Evolutionary conservation across 2,888 invertebrate species (phyloP), one percentile per base, ranked within the genome.

Genomic region (Drosophila mayaguana): DNA sequence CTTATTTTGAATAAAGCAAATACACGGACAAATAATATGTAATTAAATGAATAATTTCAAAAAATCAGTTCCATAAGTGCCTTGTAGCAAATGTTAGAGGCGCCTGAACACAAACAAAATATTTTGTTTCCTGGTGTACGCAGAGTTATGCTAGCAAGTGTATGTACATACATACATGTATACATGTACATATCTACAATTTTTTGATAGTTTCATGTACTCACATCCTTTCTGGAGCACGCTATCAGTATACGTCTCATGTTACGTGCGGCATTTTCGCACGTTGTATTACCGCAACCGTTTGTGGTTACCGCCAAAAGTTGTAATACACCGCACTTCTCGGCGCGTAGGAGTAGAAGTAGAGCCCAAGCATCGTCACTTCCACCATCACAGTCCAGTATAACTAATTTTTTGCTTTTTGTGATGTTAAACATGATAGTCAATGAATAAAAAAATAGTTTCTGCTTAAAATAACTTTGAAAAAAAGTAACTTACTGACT

Each of bases 281-380:
- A 93, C 2, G 91, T 92, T 0, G 96, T 96, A 88, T 97, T 97
- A 1, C 97, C 97, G 80, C 95, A 94, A 0, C 95, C 95, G 59
- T 96, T 96, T 36, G 87, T 88, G 0, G 97, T 97, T 2, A 97
- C 94, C 1, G 94, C 97, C 51, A 96, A 90, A 45, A 97, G 70
- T 36, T 74, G 59, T 12, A 91, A 59, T 14, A 78, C 56, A 28
- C 83, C 81, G 32, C 82, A 81, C 34, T 81, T 61, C 72, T 95
- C 94, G 1, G 94, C 94, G 55, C 94, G 92, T 2, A 95, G 88
- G 1, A 95, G 91, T 81, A 95, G 90, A 59, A 95, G 91, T 45
- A 96, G 81, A 0, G 95, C 95, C 90, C 95, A 93, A 32, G 95
- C 95, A 92, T 96, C 96, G 81, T 96, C 96, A 16, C 94, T 93